These are phyloP conservation scores for Malacoraja senta DNA, from an alignment of 2,797 vertebrate genomes.

Conservation along the genomic window DNA sequence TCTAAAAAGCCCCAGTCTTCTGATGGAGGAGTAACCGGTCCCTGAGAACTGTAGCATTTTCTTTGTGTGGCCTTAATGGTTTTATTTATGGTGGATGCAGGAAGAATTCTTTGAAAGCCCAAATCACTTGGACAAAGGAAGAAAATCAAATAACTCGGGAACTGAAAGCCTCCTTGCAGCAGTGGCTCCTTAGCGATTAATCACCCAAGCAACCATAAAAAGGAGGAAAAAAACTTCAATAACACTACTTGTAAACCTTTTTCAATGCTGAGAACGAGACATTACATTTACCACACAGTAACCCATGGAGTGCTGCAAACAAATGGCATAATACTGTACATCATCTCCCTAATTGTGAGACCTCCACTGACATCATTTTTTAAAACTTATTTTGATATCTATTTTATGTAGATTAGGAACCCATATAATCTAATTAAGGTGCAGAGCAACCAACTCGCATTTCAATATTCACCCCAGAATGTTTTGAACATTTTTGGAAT, in stretches of 20 bases:
- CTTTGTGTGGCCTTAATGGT: slow-evolving; percentile 66
- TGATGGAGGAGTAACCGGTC: slow-evolving; percentile 55
- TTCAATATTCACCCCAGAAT: slow-evolving; percentile 10
- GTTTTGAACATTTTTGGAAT: slow-evolving; percentile 18
- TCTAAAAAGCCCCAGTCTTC: slow-evolving; percentile 37
- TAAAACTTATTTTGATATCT: slow-evolving; percentile 22
- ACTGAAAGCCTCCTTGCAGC: slow-evolving; percentile 57
- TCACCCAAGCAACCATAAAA: slow-evolving; percentile 71
- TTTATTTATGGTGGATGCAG: slow-evolving; percentile 71
- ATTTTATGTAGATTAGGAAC: not conserved
- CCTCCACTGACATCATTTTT: not conserved
- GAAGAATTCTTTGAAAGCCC: slow-evolving; percentile 62
- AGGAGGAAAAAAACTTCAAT: slow-evolving; percentile 53
- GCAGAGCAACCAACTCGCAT: not conserved
- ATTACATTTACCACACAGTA: slow-evolving; percentile 52
- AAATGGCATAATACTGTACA: slow-evolving; percentile 35
- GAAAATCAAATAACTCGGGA: slow-evolving; percentile 63
- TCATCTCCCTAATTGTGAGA: slow-evolving; percentile 9
- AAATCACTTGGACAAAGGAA: slow-evolving; percentile 71
- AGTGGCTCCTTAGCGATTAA: slow-evolving; percentile 62
- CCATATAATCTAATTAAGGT: not conserved
- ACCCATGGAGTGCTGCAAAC: slow-evolving; percentile 21
- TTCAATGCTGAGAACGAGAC: slow-evolving; percentile 53
- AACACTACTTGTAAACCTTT: slow-evolving; percentile 64
- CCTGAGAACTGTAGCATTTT: slow-evolving; percentile 59